Percentiles rank a stretch among this genome's conserved stretches.
phyloP scores from a whole-genome alignment of 1,140 invertebrate species.

The Diorhabda carinulata region DNA sequence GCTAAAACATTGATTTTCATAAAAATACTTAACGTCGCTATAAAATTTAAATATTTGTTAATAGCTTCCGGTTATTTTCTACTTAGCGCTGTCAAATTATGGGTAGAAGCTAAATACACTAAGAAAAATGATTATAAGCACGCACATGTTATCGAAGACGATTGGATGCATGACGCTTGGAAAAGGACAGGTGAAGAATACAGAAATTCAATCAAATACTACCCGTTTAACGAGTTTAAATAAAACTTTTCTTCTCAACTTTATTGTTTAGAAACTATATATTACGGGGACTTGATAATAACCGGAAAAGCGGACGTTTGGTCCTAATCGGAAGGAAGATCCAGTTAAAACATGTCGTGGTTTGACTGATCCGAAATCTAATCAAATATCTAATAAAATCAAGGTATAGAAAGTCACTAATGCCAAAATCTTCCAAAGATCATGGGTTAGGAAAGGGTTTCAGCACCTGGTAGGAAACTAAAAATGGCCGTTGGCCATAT shows the following conservation, averaged over 20 bases:
- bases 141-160: background rate
- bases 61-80: slow-evolving; percentile 10
- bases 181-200: background rate
- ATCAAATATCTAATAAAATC: no score
- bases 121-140: slow-evolving; percentile 4
- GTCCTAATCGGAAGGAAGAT: no score
- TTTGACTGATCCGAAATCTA: no score
- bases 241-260: background rate
- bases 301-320: no score
- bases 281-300: no score
- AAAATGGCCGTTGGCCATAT: no score
- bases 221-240: background rate
- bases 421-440: no score
- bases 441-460: no score
- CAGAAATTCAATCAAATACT: background rate
- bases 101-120: slow-evolving; percentile 4
- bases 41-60: slow-evolving; percentile 14
- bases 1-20: slow-evolving; percentile 2
- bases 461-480: no score
- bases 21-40: background rate
- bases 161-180: slow-evolving; percentile 6
- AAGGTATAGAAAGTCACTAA: no score
- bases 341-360: no score
- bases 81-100: background rate
- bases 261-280: background rate